These are phyloP conservation scores for Plagodis dolabraria DNA, from an alignment of 2,888 invertebrate species.

Conservation along the genomic window DNA sequence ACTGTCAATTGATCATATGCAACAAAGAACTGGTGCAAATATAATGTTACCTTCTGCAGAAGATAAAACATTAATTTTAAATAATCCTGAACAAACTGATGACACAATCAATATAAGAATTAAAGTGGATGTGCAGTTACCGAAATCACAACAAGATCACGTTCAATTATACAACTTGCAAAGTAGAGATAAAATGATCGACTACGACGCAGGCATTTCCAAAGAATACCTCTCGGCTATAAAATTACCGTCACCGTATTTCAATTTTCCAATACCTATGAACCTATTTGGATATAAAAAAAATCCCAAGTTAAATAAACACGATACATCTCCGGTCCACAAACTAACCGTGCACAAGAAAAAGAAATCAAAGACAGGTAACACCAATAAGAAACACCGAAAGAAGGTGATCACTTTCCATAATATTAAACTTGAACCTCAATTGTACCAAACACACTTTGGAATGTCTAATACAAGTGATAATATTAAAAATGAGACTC, in stretches of 20 bases:
- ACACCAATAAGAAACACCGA: slow-evolving; percentile 65
- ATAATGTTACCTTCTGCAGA: slow-evolving; percentile 35
- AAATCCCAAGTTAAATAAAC: slow-evolving; percentile 46
- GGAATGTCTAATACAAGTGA: slow-evolving; percentile 41
- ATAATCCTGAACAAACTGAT: slow-evolving; percentile 32
- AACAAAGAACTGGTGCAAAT: slow-evolving; percentile 22
- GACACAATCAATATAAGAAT: slow-evolving; percentile 65
- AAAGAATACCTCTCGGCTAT: slow-evolving; percentile 54
- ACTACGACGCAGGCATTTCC: slow-evolving; percentile 47
- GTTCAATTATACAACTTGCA: slow-evolving; percentile 19
- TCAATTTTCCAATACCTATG: slow-evolving; percentile 64
- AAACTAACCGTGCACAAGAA: slow-evolving; percentile 73
- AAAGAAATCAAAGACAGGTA: slow-evolving; percentile 62
- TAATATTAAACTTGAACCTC: slow-evolving; percentile 59
- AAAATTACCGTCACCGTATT: slow-evolving; percentile 61
- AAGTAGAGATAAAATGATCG: slow-evolving; percentile 24
- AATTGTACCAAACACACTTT: slow-evolving; percentile 44
- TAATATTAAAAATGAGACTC: slow-evolving; percentile 38
- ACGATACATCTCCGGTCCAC: slow-evolving; percentile 47
- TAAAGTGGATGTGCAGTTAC: slow-evolving; percentile 72
- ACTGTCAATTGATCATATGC: slow-evolving; percentile 42
- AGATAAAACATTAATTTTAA: slow-evolving; percentile 28
- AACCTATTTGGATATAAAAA: slow-evolving; percentile 60
- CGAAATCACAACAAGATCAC: slow-evolving; percentile 48
- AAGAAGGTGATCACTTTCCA: slow-evolving; percentile 68